These are phyloP conservation scores for Habroteleia sp. DNA, from an alignment of 2,888 invertebrate genomes.

Conservation along the genomic window DNA sequence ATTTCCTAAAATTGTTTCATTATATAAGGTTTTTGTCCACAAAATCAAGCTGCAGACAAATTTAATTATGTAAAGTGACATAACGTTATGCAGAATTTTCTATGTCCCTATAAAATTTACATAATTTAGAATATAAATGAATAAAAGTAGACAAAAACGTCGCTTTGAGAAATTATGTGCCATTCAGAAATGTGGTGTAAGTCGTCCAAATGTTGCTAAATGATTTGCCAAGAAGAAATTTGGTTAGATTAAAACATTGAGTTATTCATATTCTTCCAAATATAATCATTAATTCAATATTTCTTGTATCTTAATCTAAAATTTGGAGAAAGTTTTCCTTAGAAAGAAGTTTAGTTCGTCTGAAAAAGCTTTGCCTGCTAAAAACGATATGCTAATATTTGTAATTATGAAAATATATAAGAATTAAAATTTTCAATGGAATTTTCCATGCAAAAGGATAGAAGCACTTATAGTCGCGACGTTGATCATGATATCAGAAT, in stretches of 20 bases:
- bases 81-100: conserved; percentile 33
- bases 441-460: too few species aligned
- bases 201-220: conserved; percentile 27
- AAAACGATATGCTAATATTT: too few species aligned
- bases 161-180: conserved; percentile 23
- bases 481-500: conserved; percentile 10
- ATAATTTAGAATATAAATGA: conserved; percentile 40
- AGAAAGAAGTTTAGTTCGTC: too few species aligned
- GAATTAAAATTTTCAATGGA: too few species aligned
- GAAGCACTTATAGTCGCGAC: conserved; percentile 13
- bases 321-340: too few species aligned
- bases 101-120: conserved; percentile 28
- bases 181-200: conserved; percentile 6
- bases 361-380: too few species aligned
- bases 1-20: conserved; percentile 24
- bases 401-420: too few species aligned
- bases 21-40: conserved; percentile 31
- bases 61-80: conserved; percentile 50
- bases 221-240: too few species aligned
- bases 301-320: too few species aligned
- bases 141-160: conserved; percentile 29
- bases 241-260: conserved; percentile 11
- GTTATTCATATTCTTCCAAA: not conserved
- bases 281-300: too few species aligned
- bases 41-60: conserved; percentile 29